phyloP scores from a whole-genome alignment of 2,113 vertebrate genomes.

The Caretta caretta region DNA sequence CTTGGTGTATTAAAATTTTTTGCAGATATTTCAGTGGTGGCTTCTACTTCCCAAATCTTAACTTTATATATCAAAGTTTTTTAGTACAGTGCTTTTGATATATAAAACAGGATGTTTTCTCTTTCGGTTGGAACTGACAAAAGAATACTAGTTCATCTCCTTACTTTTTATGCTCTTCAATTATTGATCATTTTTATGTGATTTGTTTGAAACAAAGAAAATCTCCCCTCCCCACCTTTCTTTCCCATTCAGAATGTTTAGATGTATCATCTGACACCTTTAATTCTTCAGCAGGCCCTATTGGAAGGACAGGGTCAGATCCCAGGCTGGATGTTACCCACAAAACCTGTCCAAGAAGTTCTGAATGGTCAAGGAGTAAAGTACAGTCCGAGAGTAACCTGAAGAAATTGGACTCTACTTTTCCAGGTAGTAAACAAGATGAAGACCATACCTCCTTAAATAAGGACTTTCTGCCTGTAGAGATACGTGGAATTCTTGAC shows the following conservation, averaged over 20 bases:
- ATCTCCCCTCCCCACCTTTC: neutral
- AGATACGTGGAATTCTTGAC: constrained; percentile 92
- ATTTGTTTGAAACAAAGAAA: constrained; percentile 7
- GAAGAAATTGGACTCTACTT: constrained; percentile 69
- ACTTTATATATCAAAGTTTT: neutral
- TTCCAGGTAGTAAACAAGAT: constrained; percentile 59
- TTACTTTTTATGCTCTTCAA: neutral
- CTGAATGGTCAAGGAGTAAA: constrained; percentile 74
- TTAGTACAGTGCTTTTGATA: neutral
- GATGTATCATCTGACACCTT: neutral
- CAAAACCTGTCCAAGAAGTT: constrained; percentile 74
- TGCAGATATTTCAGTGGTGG: neutral
- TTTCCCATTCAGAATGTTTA: neutral
- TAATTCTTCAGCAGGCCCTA: constrained; percentile 53
- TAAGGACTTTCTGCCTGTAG: constrained; percentile 86
- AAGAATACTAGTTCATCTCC: neutral
- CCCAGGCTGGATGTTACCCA: constrained; percentile 74
- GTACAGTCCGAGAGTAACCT: constrained; percentile 70
- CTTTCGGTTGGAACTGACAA: neutral
- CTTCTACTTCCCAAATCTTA: neutral
- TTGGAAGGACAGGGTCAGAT: constrained; percentile 82
- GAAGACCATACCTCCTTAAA: constrained; percentile 75
- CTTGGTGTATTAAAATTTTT: neutral
- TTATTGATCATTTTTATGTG: neutral
- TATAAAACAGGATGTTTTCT: neutral